phyloP scores from a whole-genome alignment of 1,140 invertebrate genomes.

The Cardiocondyla obscurior region DNA sequence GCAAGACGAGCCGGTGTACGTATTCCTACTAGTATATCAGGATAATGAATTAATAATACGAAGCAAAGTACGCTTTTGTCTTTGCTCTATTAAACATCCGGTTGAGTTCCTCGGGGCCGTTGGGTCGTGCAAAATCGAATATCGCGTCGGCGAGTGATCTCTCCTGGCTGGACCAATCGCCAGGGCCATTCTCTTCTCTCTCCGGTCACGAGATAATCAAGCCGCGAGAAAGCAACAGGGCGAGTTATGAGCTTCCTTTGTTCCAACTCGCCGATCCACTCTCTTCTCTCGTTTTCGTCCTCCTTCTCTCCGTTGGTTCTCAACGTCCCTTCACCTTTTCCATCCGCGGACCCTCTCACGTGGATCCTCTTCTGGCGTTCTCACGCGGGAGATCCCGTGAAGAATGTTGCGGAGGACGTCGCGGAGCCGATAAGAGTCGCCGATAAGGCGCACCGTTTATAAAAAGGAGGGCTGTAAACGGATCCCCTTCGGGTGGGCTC shows the following conservation, averaged over 20 bases:
- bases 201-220: slow-evolving; percentile 45
- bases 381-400: slow-evolving; percentile 13
- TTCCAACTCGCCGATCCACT: slow-evolving; percentile 73
- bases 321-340: too few relatives aligned
- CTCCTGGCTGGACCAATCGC: slow-evolving; percentile 25
- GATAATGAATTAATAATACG: neutral
- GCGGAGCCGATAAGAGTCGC: slow-evolving; percentile 24
- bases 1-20: too few relatives aligned
- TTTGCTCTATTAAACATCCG: slow-evolving; percentile 28
- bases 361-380: slow-evolving; percentile 3
- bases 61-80: neutral
- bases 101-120: slow-evolving; percentile 34
- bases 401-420: slow-evolving; percentile 18
- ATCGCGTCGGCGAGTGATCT: slow-evolving; percentile 41
- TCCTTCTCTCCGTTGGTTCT: neutral
- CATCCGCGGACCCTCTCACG: neutral
- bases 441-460: slow-evolving; percentile 22
- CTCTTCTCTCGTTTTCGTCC: neutral
- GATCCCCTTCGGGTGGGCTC: neutral
- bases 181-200: neutral
- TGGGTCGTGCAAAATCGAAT: slow-evolving; percentile 49
- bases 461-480: slow-evolving; percentile 12
- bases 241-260: slow-evolving; percentile 75
- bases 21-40: too few relatives aligned
- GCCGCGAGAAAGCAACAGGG: slow-evolving; percentile 46